Conservation (phyloP, 2,797 vertebrate species). For the Falco columbarius region DNA sequence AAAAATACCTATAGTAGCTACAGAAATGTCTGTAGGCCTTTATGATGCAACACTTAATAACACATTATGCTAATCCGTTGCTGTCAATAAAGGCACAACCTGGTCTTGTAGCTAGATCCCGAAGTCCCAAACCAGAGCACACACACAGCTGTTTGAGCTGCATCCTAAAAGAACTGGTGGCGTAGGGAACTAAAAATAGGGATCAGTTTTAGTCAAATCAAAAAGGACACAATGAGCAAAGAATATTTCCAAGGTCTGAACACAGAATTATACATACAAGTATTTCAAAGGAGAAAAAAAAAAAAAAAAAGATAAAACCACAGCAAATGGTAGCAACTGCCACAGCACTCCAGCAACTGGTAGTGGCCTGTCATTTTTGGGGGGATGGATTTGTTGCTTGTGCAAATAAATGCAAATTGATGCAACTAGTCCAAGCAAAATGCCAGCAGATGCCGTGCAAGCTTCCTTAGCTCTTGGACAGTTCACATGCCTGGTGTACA, state of each 20-base stretch:
- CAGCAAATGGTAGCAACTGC: neutral
- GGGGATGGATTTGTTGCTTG: neutral
- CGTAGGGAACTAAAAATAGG: neutral
- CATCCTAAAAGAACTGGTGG: neutral
- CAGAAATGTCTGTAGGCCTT: neutral
- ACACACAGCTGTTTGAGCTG: neutral
- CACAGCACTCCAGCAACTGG: neutral
- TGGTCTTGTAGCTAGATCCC: neutral
- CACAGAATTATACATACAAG: neutral
- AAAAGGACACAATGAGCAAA: neutral
- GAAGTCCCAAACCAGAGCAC: neutral
- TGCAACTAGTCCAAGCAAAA: slow-evolving; percentile 20
- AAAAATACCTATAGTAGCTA: neutral
- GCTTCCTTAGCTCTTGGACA: neutral
- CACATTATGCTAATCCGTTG: neutral
- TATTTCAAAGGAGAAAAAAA: neutral
- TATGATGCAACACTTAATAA: neutral
- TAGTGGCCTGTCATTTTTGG: neutral
- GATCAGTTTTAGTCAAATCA: neutral
- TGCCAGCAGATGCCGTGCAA: neutral
- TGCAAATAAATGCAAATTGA: slow-evolving; percentile 34
- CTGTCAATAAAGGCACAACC: neutral
- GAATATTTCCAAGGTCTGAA: neutral
- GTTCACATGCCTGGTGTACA: neutral
- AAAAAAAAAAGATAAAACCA: neutral